Percentiles rank a stretch among this genome's conserved stretches.
These are phyloP conservation scores for Maniola hyperantus DNA, from an alignment of 2,888 invertebrate species.

Conservation along the genomic window DNA sequence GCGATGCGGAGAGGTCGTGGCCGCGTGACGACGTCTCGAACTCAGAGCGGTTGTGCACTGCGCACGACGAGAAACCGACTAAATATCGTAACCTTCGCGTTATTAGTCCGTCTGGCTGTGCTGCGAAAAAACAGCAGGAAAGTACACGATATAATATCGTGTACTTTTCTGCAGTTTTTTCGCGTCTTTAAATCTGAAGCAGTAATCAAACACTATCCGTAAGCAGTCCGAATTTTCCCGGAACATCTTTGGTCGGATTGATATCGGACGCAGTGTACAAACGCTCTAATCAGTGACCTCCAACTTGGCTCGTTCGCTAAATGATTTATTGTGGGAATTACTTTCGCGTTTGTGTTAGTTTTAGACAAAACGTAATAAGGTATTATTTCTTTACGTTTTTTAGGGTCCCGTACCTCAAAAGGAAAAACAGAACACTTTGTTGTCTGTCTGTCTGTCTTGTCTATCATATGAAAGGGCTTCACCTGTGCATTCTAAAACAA, in stretches of 20 bases:
- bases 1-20: constrained; percentile 50
- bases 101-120: not conserved
- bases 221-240: no score
- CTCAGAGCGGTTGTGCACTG: not conserved
- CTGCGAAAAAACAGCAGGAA: no score
- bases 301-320: constrained; percentile 7
- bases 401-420: no score
- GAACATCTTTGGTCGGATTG: not conserved
- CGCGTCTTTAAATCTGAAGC: no score
- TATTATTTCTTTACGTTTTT: constrained; percentile 3
- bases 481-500: no score
- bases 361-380: constrained; percentile 11
- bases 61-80: not conserved
- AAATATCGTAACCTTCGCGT: not conserved
- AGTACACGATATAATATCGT: no score
- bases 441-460: no score
- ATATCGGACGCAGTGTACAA: not conserved
- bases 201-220: no score
- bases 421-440: no score
- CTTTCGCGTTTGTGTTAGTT: constrained; percentile 25
- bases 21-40: constrained; percentile 19
- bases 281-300: constrained; percentile 2
- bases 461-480: no score
- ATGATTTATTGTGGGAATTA: constrained; percentile 27
- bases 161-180: no score